phyloP scores from a whole-genome alignment of 2,113 vertebrate species.

The Cochlearius cochlearius region DNA sequence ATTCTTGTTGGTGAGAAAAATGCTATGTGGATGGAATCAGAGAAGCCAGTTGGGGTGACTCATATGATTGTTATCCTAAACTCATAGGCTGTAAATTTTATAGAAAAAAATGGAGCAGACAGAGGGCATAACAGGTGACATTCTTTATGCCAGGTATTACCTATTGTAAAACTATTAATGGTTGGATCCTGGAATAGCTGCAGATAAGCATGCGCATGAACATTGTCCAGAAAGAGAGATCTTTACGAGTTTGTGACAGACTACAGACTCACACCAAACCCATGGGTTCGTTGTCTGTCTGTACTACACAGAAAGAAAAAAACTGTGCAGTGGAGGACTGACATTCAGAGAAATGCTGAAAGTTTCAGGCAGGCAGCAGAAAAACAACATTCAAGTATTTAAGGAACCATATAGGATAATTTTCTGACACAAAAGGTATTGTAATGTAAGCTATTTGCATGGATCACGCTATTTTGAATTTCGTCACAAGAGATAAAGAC shows the following conservation, averaged over 20 bases:
- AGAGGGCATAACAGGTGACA: background rate
- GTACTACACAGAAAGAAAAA: background rate
- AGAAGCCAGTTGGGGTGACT: background rate
- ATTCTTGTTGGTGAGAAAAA: background rate
- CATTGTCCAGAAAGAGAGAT: background rate
- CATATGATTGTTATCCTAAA: background rate
- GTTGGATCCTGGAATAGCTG: background rate
- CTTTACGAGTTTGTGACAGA: background rate
- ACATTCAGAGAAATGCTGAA: background rate
- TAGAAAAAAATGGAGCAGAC: background rate
- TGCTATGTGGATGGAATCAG: background rate
- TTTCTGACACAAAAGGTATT: background rate
- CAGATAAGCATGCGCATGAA: background rate
- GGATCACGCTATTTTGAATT: background rate
- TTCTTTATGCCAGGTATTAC: background rate
- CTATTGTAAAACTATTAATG: background rate
- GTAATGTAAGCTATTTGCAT: background rate
- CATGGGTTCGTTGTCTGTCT: background rate
- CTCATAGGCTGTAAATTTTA: background rate
- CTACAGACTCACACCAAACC: background rate
- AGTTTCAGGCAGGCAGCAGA: background rate
- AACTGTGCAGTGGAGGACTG: background rate
- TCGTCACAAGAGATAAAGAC: background rate
- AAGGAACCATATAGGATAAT: background rate
- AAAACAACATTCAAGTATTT: background rate